Conservation (phyloP, 2,888 invertebrate genomes). For the Anticlea derivata region DNA sequence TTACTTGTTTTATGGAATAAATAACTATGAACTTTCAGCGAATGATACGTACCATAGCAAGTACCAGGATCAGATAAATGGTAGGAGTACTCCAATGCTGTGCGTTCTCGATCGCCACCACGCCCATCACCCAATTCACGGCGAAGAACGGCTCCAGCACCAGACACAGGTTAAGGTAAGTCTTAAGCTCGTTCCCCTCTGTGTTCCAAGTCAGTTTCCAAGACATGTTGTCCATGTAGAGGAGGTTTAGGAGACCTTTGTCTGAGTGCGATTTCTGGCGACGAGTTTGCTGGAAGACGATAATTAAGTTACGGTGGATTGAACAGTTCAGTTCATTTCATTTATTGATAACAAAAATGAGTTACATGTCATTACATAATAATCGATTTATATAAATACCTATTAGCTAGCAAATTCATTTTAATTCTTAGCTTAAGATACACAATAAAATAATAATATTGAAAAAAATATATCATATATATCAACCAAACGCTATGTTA, state of each 20-base stretch:
- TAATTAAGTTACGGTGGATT: too few relatives aligned
- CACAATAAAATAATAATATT: too few relatives aligned
- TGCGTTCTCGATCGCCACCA: constrained; percentile 88
- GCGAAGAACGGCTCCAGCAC: constrained; percentile 88
- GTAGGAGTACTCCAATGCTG: constrained; percentile 84
- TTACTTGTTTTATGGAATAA: too few relatives aligned
- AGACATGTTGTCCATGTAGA: constrained; percentile 77
- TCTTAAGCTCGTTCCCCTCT: constrained; percentile 83
- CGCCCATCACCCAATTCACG: constrained; percentile 89
- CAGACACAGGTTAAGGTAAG: constrained; percentile 85
- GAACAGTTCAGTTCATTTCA: too few relatives aligned
- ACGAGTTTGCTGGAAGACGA: constrained; percentile 39
- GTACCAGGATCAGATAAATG: constrained; percentile 82
- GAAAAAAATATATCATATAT: too few relatives aligned
- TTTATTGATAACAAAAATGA: too few relatives aligned
- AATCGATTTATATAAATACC: too few relatives aligned
- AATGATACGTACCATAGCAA: constrained; percentile 81
- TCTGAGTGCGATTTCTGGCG: constrained; percentile 58
- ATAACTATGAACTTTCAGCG: too few relatives aligned
- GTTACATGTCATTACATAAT: too few relatives aligned
- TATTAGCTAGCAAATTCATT: too few relatives aligned
- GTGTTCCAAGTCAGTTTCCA: constrained; percentile 75
- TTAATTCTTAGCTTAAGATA: too few relatives aligned
- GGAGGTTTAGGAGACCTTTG: constrained; percentile 62
- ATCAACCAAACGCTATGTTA: too few relatives aligned